A percentile compares a stretch with the other conserved stretches of the same genome.
Conservation (phyloP, 2,113 vertebrate species). For the Urocynchramus pylzowi region DNA sequence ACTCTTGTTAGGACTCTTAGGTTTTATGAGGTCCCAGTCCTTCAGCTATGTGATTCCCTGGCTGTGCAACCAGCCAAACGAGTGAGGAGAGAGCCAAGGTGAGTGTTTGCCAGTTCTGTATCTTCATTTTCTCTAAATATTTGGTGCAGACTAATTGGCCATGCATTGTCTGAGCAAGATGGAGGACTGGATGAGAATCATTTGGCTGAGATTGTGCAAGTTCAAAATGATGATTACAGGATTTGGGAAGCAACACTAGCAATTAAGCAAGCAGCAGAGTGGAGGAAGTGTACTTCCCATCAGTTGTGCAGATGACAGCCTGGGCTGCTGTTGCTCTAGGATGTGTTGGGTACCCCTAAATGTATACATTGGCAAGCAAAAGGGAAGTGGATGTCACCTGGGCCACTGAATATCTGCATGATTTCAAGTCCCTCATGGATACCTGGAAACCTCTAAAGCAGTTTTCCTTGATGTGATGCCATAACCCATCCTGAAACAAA, state of each 20-base stretch:
- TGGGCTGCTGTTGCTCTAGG: background rate
- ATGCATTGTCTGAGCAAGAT: background rate
- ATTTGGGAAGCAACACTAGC: background rate
- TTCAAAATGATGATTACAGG: background rate
- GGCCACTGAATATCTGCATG: background rate
- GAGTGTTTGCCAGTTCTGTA: background rate
- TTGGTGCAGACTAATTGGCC: background rate
- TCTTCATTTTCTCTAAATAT: slow-evolving; percentile 1
- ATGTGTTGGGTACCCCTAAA: background rate
- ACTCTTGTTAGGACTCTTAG: background rate
- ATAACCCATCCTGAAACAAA: background rate
- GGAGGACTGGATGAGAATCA: background rate
- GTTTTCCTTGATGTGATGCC: background rate
- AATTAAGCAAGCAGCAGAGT: background rate
- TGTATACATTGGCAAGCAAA: background rate
- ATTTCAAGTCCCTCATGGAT: background rate
- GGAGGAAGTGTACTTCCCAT: background rate
- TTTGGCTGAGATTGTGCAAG: background rate
- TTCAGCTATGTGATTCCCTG: background rate
- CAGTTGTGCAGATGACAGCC: fast-evolving
- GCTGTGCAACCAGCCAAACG: background rate
- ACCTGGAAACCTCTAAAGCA: background rate
- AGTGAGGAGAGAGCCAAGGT: background rate
- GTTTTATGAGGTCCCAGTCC: background rate
- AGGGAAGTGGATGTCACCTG: background rate